A percentile compares a stretch with the other conserved stretches of the same genome.
phyloP scores from a whole-genome alignment of 2,888 invertebrate species.

The Operophtera brumata region DNA sequence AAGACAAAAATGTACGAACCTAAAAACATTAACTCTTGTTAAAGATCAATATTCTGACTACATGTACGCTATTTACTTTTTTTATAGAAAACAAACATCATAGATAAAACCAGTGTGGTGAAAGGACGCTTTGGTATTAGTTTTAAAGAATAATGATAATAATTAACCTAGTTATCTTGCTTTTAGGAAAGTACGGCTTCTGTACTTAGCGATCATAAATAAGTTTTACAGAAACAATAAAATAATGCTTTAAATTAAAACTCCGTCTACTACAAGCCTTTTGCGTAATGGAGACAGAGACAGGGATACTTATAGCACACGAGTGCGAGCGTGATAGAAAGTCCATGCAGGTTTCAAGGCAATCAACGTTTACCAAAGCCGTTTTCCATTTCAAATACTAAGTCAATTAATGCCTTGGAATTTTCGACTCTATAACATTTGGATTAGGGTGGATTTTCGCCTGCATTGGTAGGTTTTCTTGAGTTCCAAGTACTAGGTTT shows the following conservation, averaged over 20 bases:
- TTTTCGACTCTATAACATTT: not conserved
- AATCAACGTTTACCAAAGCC: constrained; percentile 72
- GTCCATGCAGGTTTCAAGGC: constrained; percentile 65
- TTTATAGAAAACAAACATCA: too few relatives aligned
- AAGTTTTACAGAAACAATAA: constrained; percentile 6
- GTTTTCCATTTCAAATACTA: constrained; percentile 61
- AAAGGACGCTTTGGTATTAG: too few relatives aligned
- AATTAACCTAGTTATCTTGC: too few relatives aligned
- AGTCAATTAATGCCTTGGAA: constrained; percentile 26
- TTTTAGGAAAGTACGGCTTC: too few relatives aligned
- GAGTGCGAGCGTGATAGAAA: constrained; percentile 44
- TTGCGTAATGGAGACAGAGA: constrained; percentile 64
- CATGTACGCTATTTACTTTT: too few relatives aligned
- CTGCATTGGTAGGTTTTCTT: constrained; percentile 53
- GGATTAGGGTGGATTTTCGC: constrained; percentile 25
- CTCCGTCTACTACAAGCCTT: constrained; percentile 52
- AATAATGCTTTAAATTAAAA: constrained; percentile 32
- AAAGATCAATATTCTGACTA: too few relatives aligned
- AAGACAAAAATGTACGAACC: too few relatives aligned
- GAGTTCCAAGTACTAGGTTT: constrained; percentile 59
- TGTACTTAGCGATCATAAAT: not conserved
- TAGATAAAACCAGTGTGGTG: too few relatives aligned
- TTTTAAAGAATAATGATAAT: too few relatives aligned
- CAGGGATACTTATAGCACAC: constrained; percentile 29
- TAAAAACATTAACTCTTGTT: too few relatives aligned